Evolutionary conservation across 2,888 invertebrate genomes (phyloP), one percentile per base, ranked within the genome.

Genomic region (Drosophila setosimentum): DNA sequence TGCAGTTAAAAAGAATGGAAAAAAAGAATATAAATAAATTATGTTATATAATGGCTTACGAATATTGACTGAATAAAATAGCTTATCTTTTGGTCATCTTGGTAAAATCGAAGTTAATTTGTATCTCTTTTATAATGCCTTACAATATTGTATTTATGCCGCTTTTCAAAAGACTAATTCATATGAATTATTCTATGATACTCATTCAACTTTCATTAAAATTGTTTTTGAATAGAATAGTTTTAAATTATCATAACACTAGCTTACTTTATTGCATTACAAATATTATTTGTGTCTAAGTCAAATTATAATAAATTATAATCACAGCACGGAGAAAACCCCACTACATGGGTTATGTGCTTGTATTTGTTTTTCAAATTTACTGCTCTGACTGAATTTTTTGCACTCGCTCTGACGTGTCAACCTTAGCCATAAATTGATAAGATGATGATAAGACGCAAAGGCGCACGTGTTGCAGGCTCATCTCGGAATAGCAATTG

Each of bases 391-490:
- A 24, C 45, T 40, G 18, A 27, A 49, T 16, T 32, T 11, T 30
- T 57, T 24, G 42, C 49, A 48, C n/a, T 51, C 33, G 54, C 13
- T 30, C n/a, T 30, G 10, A 6, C 13, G 21, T 11, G 18, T n/a
- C 29, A 11, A 40, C 21, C 29, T 35, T 35, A 27, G 29, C 53
- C 8, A 45, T 21, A 45, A 16, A 3, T 21, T 59, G 63, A 75
- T 32, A 7, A 30, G 32, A 60, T 79, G 32, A 60, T 79, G 77
- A 79, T 77, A 66, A 79, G 64, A 18, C n/a, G 10, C 18, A 35
- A 21, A 37, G 48, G 5, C 11, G 50, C 79, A 70, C 66, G 80
- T 63, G 65, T 61, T 51, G 62, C 58, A 30, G 27, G 50, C 11
- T 32, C 49, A 55, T 37, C 24, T 3, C 10, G n/a, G 11, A 3